Evolutionary conservation across 2,797 vertebrate genomes (phyloP), one percentile per base, ranked within the genome.

Genomic region (Crax fasciolata): DNA sequence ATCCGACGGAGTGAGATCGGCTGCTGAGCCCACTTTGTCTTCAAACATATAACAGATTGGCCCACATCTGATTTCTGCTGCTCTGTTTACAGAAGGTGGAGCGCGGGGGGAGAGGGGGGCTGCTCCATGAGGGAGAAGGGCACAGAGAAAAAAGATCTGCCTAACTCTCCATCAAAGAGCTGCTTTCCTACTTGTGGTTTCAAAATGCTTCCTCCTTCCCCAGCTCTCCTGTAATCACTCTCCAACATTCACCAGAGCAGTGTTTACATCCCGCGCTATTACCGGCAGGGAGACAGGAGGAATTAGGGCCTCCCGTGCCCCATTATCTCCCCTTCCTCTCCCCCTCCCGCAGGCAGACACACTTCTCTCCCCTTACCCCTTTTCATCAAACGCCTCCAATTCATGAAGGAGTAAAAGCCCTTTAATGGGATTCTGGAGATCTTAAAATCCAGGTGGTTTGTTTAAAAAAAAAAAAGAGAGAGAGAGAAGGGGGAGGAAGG

Each of bases 181-280:
- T 83, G 94, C 97, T 96, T 97, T 97, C 96, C 95, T 97, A 92
- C 93, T 87, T 96, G 97, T 86, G 97, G 97, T 97, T 97, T 96
- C 95, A 93, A 90, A 95, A 97, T 82, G 96, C 96, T 97, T 97
- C 97, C 93, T 96, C 82, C 92, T 85, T 97, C 94, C 96, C 87
- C 78, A 92, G 95, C 96, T 95, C 52, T 95, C 97, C 96, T 97
- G 94, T 97, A 97, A 98, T 98, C 97, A 97, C 72, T 90, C 94
- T 92, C 87, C 92, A 96, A 86, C 90, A 55, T 95, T 95, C 97
- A 76, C 96, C 97, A 93, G 95, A 92, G 90, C 86, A 91, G 41
- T 98, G 98, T 98, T 98, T 98, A 98, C 95, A 97, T 98, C 97
- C 95, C 97, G 90, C 96, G 81, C 98, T 98, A 98, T 98, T 98